Percentiles rank a stretch among this genome's conserved stretches.
Evolutionary conservation across 1,140 invertebrate species (phyloP).

Genomic region (Solenopsis fugax): DNA sequence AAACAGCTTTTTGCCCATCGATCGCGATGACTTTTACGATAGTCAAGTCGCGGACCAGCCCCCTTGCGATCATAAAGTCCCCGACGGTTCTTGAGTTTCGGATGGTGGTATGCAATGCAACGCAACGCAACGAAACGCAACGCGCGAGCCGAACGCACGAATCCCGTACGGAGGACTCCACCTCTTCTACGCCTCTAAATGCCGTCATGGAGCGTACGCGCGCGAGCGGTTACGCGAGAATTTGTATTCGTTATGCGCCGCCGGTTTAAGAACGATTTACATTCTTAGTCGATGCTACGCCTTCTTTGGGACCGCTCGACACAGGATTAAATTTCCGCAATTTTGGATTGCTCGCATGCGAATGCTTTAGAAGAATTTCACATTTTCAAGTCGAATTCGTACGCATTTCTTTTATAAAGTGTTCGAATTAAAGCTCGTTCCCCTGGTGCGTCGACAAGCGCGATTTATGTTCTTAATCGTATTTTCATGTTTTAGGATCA

Average conservation of each 20-base stretch:
- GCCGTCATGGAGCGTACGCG: conserved; percentile 17
- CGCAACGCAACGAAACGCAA: neutral
- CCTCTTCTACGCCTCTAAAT: conserved; percentile 28
- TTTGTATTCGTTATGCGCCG: conserved; percentile 53
- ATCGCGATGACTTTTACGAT: conserved; percentile 85
- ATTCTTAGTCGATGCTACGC: conserved; percentile 66
- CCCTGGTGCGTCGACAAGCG: neutral
- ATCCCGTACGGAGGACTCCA: neutral
- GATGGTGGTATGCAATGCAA: conserved; percentile 40
- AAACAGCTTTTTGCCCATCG: conserved; percentile 80
- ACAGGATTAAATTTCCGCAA: neutral
- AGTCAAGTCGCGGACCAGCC: conserved; percentile 74
- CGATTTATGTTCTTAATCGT: neutral
- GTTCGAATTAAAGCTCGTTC: neutral
- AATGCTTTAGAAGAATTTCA: neutral
- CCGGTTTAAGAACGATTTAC: conserved; percentile 67
- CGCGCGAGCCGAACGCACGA: conserved; percentile 15
- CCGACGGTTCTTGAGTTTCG: conserved; percentile 63
- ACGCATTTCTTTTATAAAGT: neutral
- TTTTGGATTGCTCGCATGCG: neutral
- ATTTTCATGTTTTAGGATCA: neutral
- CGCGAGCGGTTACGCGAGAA: conserved; percentile 40
- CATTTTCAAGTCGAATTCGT: neutral
- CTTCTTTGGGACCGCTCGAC: conserved; percentile 67
- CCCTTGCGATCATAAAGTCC: conserved; percentile 82